Conservation (phyloP, 2,797 vertebrate species). For the Moxostoma hubbsi region DNA sequence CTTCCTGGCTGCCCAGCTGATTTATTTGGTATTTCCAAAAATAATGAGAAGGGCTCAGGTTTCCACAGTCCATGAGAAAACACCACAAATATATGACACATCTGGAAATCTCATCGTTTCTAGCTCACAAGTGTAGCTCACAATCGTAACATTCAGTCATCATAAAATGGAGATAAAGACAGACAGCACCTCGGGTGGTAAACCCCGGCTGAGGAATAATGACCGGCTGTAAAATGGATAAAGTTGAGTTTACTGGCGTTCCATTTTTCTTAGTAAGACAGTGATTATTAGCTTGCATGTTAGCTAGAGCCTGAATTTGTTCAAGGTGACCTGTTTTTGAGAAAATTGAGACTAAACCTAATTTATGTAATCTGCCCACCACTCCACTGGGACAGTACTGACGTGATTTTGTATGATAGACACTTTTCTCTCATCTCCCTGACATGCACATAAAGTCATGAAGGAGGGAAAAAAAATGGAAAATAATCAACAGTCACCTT, state of each 20-base stretch:
- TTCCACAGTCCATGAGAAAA: slow-evolving; percentile 24
- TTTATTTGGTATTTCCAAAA: slow-evolving; percentile 49
- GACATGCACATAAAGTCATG: slow-evolving; percentile 4
- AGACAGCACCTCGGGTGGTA: slow-evolving; percentile 21
- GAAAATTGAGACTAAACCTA: slow-evolving; percentile 52
- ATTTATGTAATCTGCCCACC: slow-evolving; percentile 50
- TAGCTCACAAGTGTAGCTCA: not conserved
- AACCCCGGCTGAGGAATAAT: slow-evolving; percentile 24
- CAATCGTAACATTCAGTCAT: slow-evolving; percentile 36
- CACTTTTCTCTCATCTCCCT: slow-evolving; percentile 41
- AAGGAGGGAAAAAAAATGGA: slow-evolving; percentile 19
- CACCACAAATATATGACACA: slow-evolving; percentile 43
- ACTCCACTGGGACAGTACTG: slow-evolving; percentile 43
- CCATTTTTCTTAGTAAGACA: slow-evolving; percentile 25
- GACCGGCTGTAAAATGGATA: slow-evolving; percentile 3
- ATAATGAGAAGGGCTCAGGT: slow-evolving; percentile 17
- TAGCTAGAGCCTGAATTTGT: slow-evolving; percentile 35
- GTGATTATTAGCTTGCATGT: slow-evolving; percentile 25
- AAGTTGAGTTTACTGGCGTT: slow-evolving; percentile 6
- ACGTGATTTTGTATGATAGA: slow-evolving; percentile 43
- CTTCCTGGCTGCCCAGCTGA: slow-evolving; percentile 12
- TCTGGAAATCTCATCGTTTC: slow-evolving; percentile 47
- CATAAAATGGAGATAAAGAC: slow-evolving; percentile 31
- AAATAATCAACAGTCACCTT: slow-evolving; percentile 56
- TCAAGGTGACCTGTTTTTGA: slow-evolving; percentile 53